Conservation (phyloP, 2,113 vertebrate species). For the Pongo abelii region DNA sequence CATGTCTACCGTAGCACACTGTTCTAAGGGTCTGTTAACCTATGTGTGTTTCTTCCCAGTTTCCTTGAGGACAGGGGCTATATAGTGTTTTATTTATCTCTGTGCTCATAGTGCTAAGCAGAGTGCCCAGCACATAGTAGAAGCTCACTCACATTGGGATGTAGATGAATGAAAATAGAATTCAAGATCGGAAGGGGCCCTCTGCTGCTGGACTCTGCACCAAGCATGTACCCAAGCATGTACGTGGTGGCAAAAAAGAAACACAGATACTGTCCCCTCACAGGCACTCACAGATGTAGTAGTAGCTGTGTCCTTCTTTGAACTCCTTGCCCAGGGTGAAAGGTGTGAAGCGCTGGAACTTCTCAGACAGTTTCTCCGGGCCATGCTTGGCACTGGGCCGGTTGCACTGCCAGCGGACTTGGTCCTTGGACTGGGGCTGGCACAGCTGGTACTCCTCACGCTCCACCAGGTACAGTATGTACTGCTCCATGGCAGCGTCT, state of each 20-base stretch:
- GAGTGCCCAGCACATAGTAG: background rate
- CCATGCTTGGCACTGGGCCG: conserved; percentile 90
- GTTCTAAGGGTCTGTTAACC: background rate
- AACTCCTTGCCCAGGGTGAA: conserved; percentile 97
- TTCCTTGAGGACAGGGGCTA: background rate
- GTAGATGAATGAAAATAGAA: background rate
- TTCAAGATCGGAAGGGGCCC: background rate
- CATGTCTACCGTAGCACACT: background rate
- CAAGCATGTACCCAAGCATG: no score
- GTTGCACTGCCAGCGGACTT: conserved; percentile 95
- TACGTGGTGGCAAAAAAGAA: no score
- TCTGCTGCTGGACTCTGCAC: background rate
- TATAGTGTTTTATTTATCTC: background rate
- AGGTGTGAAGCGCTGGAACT: conserved; percentile 96
- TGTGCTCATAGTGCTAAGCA: background rate
- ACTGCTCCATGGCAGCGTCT: conserved; percentile 88
- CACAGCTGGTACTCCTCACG: conserved; percentile 89
- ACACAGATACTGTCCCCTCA: background rate
- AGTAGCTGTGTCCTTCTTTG: conserved; percentile 93
- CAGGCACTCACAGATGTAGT: conserved; percentile 95
- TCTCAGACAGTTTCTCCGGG: conserved; percentile 94
- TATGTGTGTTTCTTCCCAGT: background rate
- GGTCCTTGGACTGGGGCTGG: conserved; percentile 91
- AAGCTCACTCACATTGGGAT: background rate
- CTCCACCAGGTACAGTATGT: conserved; percentile 95